These are phyloP conservation scores for Anoplius nigerrimus DNA, from an alignment of 2,888 invertebrate species.

Conservation along the genomic window DNA sequence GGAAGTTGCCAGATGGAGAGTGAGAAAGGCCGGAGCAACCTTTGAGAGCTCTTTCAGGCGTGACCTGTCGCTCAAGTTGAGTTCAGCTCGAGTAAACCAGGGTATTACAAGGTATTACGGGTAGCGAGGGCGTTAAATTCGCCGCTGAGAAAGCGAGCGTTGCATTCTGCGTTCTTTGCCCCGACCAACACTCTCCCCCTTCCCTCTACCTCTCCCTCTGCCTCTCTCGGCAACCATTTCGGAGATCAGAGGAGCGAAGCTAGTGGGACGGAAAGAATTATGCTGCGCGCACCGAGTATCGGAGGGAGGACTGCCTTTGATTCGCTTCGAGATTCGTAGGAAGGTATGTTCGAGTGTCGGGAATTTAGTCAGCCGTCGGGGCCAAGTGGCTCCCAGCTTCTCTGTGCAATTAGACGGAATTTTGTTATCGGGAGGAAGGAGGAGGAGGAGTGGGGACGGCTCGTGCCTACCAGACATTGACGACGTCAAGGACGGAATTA, in stretches of 20 bases:
- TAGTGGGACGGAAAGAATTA: no score
- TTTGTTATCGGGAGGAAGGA: no score
- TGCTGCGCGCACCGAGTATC: neutral
- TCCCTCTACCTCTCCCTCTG: neutral
- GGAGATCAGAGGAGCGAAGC: no score
- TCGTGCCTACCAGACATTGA: no score
- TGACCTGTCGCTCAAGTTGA: constrained; percentile 33
- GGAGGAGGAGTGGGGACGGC: no score
- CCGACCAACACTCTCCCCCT: neutral
- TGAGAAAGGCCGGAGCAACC: neutral
- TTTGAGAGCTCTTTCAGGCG: constrained; percentile 23
- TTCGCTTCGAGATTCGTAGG: neutral
- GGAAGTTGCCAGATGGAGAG: no score
- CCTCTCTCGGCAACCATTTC: neutral
- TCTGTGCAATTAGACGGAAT: no score
- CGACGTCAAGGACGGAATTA: no score
- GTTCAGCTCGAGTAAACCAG: constrained; percentile 31
- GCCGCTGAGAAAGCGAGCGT: constrained; percentile 18
- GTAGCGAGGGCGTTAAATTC: constrained; percentile 35
- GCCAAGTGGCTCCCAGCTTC: no score
- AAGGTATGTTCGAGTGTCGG: neutral
- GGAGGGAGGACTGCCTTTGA: neutral
- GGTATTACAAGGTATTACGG: constrained; percentile 30
- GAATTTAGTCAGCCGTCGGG: neutral
- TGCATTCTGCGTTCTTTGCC: constrained; percentile 6